These are phyloP conservation scores for Pampus argenteus DNA, from an alignment of 2,797 vertebrate species.

Conservation along the genomic window DNA sequence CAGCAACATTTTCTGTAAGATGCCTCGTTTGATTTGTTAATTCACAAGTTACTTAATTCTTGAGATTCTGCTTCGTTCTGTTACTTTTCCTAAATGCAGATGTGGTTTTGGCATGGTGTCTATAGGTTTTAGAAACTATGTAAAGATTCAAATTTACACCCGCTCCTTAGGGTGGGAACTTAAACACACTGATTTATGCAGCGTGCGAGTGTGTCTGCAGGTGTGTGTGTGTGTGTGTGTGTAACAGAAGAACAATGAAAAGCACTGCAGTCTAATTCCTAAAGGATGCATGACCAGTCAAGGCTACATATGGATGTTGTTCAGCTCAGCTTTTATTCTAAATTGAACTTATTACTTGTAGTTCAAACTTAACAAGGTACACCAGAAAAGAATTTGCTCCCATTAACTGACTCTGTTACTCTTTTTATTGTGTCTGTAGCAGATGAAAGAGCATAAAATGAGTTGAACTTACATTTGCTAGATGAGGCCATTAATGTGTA, in stretches of 20 bases:
- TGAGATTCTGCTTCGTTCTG: background rate
- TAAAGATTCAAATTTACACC: constrained; percentile 12
- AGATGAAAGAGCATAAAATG: constrained; percentile 37
- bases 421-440: constrained; percentile 37
- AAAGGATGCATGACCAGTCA: constrained; percentile 55
- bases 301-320: constrained; percentile 44
- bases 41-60: too few species aligned
- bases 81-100: constrained; percentile 3
- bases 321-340: constrained; percentile 40
- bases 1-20: background rate
- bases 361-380: constrained; percentile 58
- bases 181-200: background rate
- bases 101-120: background rate
- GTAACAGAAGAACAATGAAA: background rate
- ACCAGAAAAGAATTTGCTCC: constrained; percentile 38
- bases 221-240: constrained; percentile 1
- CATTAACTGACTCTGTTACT: constrained; percentile 48
- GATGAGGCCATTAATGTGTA: constrained; percentile 16
- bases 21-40: constrained; percentile 1
- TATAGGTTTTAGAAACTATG: constrained; percentile 12
- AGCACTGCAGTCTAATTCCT: constrained; percentile 37
- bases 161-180: background rate
- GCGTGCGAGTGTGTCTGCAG: constrained; percentile 4
- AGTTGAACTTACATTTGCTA: constrained; percentile 24
- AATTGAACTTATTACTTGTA: constrained; percentile 44